Evolutionary conservation across 2,797 vertebrate species (phyloP).

Genomic region (Cossypha dichroa): DNA sequence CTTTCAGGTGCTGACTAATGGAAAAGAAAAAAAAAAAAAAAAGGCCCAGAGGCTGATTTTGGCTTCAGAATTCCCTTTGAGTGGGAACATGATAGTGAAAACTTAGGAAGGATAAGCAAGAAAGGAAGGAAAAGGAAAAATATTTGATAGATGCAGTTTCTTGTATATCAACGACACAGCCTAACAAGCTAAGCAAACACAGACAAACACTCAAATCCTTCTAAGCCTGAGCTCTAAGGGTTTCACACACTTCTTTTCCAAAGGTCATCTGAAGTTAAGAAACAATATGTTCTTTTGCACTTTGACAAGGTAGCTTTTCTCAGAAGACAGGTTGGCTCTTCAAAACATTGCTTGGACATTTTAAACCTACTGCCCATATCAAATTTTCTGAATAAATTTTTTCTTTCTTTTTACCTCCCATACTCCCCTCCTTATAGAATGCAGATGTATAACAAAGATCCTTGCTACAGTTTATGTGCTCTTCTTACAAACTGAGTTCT

Average conservation of each 20-base stretch:
- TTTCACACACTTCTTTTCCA: neutral
- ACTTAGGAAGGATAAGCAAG: neutral
- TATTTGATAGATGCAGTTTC: neutral
- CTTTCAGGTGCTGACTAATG: neutral
- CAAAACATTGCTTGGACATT: neutral
- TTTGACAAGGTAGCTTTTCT: neutral
- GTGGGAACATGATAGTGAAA: neutral
- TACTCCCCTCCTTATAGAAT: rapidly evolving
- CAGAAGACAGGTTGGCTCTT: neutral
- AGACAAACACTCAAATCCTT: neutral
- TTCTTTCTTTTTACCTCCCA: neutral
- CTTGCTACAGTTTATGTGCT: neutral
- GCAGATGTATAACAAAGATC: neutral
- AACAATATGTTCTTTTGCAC: neutral
- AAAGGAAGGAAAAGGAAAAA: neutral
- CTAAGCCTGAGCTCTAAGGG: neutral
- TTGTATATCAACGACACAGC: neutral
- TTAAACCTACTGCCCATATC: neutral
- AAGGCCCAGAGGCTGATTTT: neutral
- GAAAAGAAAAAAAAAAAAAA: neutral
- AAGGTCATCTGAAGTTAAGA: neutral
- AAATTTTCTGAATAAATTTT: neutral
- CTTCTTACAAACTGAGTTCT: neutral
- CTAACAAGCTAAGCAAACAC: neutral
- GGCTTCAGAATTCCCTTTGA: neutral